These are phyloP conservation scores for Tridacna gigas DNA, from an alignment of 2,888 invertebrate species.

Conservation along the genomic window DNA sequence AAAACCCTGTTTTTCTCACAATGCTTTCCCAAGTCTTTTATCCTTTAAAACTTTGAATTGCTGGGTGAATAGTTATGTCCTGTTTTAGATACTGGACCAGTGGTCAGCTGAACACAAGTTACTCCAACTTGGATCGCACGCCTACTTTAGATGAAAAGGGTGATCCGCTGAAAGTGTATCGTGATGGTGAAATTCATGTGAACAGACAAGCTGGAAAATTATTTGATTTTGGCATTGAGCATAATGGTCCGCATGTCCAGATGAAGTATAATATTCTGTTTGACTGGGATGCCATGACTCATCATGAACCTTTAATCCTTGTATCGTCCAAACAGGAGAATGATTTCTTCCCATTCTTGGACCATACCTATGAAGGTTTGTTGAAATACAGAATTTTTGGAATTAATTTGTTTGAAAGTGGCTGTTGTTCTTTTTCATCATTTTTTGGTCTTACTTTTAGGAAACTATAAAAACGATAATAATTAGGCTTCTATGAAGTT, in stretches of 20 bases:
- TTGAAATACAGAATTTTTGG: not conserved
- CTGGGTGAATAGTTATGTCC: too few relatives aligned
- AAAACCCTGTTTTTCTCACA: too few relatives aligned
- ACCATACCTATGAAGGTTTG: slow-evolving; percentile 51
- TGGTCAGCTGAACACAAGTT: slow-evolving; percentile 4
- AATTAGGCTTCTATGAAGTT: too few relatives aligned
- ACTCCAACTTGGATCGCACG: slow-evolving; percentile 38
- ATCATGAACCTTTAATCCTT: slow-evolving; percentile 45
- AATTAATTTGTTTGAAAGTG: not conserved
- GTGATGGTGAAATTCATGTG: slow-evolving; percentile 25
- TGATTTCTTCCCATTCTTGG: slow-evolving; percentile 36
- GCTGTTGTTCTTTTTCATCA: not conserved
- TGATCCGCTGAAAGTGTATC: not conserved
- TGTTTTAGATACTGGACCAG: slow-evolving; percentile 34
- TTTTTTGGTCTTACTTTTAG: too few relatives aligned
- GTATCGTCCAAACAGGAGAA: slow-evolving; percentile 27
- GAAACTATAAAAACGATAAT: too few relatives aligned
- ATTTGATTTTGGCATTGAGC: slow-evolving; percentile 34
- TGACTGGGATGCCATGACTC: slow-evolving; percentile 47
- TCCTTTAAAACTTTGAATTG: too few relatives aligned
- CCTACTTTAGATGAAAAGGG: slow-evolving; percentile 6
- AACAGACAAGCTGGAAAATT: slow-evolving; percentile 19
- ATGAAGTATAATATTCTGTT: slow-evolving; percentile 38
- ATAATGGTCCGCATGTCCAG: slow-evolving; percentile 19
- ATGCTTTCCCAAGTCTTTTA: not conserved